These are phyloP conservation scores for Chrysaora quinquecirrha DNA, from an alignment of 30 jellyfish, hydroid and myxozoan species.

Conservation along the genomic window DNA sequence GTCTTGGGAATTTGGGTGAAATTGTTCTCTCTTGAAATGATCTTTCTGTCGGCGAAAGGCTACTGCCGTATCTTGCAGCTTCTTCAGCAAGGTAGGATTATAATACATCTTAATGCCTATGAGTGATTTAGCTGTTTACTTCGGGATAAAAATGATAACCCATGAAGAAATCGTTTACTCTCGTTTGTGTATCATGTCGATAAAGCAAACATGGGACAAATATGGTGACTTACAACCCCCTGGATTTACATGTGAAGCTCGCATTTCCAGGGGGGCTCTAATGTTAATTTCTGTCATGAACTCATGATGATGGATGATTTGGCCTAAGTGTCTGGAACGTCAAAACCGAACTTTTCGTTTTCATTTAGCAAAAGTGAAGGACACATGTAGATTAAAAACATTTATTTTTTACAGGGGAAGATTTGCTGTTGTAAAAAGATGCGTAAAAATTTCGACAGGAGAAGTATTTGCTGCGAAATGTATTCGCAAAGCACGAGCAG, in stretches of 20 bases:
- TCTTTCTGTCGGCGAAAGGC: no score
- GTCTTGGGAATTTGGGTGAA: no score
- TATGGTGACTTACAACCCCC: background rate
- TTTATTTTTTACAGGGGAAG: constrained; percentile 80
- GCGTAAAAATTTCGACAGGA: constrained; percentile 82
- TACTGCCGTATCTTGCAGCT: no score
- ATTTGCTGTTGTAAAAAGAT: constrained; percentile 97
- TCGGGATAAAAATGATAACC: background rate
- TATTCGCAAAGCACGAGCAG: constrained; percentile 93
- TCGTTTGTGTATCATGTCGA: background rate
- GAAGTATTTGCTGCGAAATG: constrained; percentile 93
- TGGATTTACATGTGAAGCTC: background rate
- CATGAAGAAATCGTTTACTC: background rate
- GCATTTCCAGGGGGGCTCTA: background rate
- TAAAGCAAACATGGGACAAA: background rate
- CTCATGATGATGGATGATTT: no score
- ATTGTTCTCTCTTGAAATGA: no score
- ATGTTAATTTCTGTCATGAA: no score
- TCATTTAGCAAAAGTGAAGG: no score
- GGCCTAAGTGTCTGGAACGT: no score
- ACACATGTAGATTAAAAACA: no score
- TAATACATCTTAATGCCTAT: background rate
- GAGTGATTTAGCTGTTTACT: background rate
- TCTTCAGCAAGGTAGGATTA: background rate
- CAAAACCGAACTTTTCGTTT: no score